Evolutionary conservation across 2,113 vertebrate genomes (phyloP), one percentile per base, ranked within the genome.

Genomic region (Macheiramphus alcinus): DNA sequence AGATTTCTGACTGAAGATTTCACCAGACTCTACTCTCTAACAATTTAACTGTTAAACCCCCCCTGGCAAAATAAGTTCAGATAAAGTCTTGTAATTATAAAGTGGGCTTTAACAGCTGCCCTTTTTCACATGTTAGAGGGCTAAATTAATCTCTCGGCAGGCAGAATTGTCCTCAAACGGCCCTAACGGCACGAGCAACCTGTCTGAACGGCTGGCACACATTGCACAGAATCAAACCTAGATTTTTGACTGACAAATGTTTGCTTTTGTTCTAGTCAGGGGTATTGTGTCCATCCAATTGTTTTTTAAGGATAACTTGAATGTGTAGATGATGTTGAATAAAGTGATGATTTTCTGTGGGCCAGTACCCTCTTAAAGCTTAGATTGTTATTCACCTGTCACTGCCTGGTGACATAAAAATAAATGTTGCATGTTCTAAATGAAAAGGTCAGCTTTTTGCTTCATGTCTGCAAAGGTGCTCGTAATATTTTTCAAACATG

Each of bases 241-340:
- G 9, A 6, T 16, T 53, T 72, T 31, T 62, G 58, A 32, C 36
- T 66, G 63, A 26, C 19, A 43, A 0, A 38, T 23, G 9, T 38
- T 56, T 72, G 36, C 18, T 88, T 61, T 52, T 42, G 7, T 80
- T 73, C 21, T 76, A 34, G 18, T 48, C 21, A 22, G 63, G 27
- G 21, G 2, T 50, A 16, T 34, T 0, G 0, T 48, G 31, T 70
- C 63, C 21, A 17, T 52, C 27, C 20, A 8, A 0, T 36, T 29
- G 38, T 3, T 47, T 78, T 22, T 80, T 65, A 61, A 58, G 13
- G 45, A 4, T 22, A 26, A 16, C 31, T 62, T 23, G 10, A 61
- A 25, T 21, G 20, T 59, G 23, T 47, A 63, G 61, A 3, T 75
- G 17, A n/a, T 59, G 0, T 36, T 75, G 59, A 68, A 31, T 21